Evolutionary conservation across 2,797 vertebrate species (phyloP), one percentile per base, ranked within the genome.

Genomic region (Passerculus sandwichensis): DNA sequence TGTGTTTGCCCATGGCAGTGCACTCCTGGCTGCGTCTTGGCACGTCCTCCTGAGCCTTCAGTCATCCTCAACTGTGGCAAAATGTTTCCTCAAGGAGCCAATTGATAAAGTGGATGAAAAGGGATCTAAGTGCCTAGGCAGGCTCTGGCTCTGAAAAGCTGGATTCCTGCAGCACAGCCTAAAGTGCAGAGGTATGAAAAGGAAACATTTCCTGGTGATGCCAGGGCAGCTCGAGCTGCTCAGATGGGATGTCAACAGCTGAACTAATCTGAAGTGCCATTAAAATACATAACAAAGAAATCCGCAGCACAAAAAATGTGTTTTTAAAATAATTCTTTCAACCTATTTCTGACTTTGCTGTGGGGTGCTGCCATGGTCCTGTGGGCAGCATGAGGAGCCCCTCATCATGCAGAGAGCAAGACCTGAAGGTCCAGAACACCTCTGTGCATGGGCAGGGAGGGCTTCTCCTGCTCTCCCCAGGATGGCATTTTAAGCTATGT

Each of bases 151-250:
- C 79, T 80, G 72, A 61, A 65, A 91, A 89, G 59, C 27, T 66
- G 79, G 57, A 65, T 80, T 87, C 80, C 87, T 0, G 0, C 73
- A 79, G 71, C 62, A 57, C 4, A 0, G 82, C 74, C 60, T 51
- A 19, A 71, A 90, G 75, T 66, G 47, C 66, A 94, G 70, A 36
- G 3, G 3, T 90, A 64, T 79, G 89, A 91, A 95, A 95, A 94
- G 44, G 48, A 95, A 97, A 95, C 70, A 91, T 84, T 88, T 91
- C 47, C 59, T 95, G 78, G 66, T 32, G 72, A 69, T 53, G 53
- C 88, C 57, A 54, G 85, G 6, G 3, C 59, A 75, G 88, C 74
- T 51, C 42, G 59, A 87, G 75, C 57, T 94, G 77, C 47, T 93
- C 86, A 83, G 59, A 76, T 45, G 62, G 57, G 66, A 70, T 60